Base-by-base conservation (phyloP, 2,113 vertebrate species). In the Phaethon lepturus region DNA sequence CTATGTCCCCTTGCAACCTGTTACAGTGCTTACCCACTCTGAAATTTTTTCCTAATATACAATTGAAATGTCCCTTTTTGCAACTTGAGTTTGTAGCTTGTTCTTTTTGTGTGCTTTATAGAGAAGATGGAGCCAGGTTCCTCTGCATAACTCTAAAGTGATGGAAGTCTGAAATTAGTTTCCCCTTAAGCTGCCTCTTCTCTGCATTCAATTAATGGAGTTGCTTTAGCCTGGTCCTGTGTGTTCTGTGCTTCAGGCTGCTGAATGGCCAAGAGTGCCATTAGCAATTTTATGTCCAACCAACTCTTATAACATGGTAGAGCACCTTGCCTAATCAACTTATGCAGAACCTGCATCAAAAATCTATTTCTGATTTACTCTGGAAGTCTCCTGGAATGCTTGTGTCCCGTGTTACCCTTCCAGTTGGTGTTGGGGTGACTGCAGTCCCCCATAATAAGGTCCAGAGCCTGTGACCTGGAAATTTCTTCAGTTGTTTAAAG, bases 1-100 rank as follows among this genome's bases (percentile, higher is more conserved):
- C 16, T 26, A 2, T 0, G 2, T 78, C 13, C 84, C 13, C 11
- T 88, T 0, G 0, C 19, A 82, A 11, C n/a, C 49, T 55, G 31
- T 68, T 82, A 42, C 28, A 66, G 9, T 42, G 17, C 56, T 82
- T 88, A 55, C 8, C 8, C 6, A 10, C 42, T 58, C 35, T 52
- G 25, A 0, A 14, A 3, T n/a, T 23, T 82, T 63, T 29, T 78
- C 12, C 6, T 28, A 17, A 14, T 25, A 8, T 8, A 20, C 40
- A 24, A 22, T 45, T 50, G 35, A 66, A 84, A 71, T 56, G 17
- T 84, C 17, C 4, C 9, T 60, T 91, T 84, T 69, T 82, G 28
- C 23, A 81, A 2, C 25, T 56, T 67, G 52, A 55, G 22, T 7
- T 20, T 52, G 26, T 79, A 66, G 31, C 47, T 67, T 82, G 7